Percentiles rank a stretch among this genome's conserved stretches.
These are phyloP conservation scores for Sphaeramia orbicularis DNA, from an alignment of 2,797 vertebrate species.

Conservation along the genomic window DNA sequence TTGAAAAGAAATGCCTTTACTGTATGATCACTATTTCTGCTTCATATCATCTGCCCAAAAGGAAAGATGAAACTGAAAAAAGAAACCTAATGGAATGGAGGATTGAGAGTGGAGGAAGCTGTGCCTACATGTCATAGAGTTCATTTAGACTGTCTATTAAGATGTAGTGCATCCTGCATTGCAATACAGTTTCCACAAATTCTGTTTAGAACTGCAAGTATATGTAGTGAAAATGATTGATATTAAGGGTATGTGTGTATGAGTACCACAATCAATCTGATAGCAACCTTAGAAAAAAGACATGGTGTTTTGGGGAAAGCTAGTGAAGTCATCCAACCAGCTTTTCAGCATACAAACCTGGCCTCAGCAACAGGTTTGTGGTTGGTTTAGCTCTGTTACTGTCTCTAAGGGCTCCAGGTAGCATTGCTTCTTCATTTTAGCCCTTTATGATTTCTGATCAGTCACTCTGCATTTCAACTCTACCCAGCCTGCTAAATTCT, in stretches of 20 bases:
- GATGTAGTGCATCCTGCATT: no score
- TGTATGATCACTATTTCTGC: conserved; percentile 72
- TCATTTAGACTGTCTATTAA: no score
- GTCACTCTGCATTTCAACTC: conserved; percentile 90
- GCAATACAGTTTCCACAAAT: no score
- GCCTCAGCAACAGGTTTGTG: conserved; percentile 61
- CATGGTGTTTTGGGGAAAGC: conserved; percentile 5
- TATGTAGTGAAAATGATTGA: no score
- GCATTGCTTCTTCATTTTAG: conserved; percentile 89
- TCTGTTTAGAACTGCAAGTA: no score
- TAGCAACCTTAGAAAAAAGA: conserved; percentile 12
- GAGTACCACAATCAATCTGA: neutral
- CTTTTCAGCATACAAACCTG: conserved; percentile 18
- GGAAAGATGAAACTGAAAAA: conserved; percentile 30
- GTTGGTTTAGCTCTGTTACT: conserved; percentile 29
- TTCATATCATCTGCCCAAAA: conserved; percentile 58
- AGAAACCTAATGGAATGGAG: conserved; percentile 34
- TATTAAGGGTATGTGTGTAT: neutral
- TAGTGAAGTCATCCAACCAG: conserved; percentile 6
- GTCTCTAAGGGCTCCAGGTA: conserved; percentile 74
- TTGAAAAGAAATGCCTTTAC: conserved; percentile 77
- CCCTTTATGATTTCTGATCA: conserved; percentile 92
- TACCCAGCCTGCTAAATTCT: conserved; percentile 92
- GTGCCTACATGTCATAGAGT: neutral
- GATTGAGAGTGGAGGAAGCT: conserved; percentile 14